These are phyloP conservation scores for Sphecodes monilicornis DNA, from an alignment of 2,888 invertebrate genomes.

Conservation along the genomic window DNA sequence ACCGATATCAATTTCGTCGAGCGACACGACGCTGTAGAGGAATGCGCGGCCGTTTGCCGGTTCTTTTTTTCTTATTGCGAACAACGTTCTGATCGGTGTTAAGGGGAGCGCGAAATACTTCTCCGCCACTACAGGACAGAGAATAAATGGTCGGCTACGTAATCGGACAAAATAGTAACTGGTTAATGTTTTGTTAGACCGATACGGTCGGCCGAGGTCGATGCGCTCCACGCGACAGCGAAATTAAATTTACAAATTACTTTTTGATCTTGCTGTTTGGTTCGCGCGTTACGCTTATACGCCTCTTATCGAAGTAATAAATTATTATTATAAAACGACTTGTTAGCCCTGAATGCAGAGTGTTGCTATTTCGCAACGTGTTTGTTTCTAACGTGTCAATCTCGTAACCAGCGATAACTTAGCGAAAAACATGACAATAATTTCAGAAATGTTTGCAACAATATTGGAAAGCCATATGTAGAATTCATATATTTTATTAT, in stretches of 20 bases:
- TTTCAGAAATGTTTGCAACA: not conserved
- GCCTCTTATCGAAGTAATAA: not conserved
- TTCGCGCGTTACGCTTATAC: not conserved
- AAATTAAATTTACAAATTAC: constrained; percentile 23
- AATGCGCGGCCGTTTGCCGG: constrained; percentile 35
- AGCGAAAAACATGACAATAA: no score
- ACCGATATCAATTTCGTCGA: constrained; percentile 69
- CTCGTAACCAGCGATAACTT: no score
- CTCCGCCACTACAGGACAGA: constrained; percentile 40
- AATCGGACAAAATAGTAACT: constrained; percentile 53
- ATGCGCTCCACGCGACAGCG: constrained; percentile 1
- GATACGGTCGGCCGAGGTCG: constrained; percentile 44
- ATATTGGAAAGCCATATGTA: not conserved
- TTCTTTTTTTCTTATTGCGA: constrained; percentile 62
- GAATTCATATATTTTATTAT: not conserved
- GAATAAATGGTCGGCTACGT: constrained; percentile 51
- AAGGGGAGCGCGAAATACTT: constrained; percentile 53
- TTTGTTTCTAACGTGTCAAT: not conserved
- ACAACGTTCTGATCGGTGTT: constrained; percentile 64
- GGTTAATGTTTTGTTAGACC: constrained; percentile 46
- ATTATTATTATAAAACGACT: not conserved
- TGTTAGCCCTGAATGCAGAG: not conserved
- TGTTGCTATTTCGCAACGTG: not conserved
- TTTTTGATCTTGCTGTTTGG: not conserved
- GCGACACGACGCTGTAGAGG: constrained; percentile 28